Base-by-base conservation (phyloP, 2,888 invertebrate genomes). In the Adelognathus sp. region DNA sequence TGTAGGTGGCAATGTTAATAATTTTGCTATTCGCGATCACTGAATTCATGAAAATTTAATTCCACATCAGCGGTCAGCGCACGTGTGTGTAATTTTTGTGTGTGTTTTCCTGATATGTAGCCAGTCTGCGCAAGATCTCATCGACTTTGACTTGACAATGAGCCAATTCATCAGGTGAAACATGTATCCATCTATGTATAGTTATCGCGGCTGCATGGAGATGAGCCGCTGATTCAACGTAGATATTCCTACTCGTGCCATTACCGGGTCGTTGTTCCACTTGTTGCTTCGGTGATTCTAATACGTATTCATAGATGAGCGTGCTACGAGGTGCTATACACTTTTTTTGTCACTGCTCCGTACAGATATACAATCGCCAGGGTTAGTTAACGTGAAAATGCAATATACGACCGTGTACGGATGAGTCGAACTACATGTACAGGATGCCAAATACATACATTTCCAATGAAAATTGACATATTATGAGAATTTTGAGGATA, bases 201-300 rank as follows among this genome's bases (percentile, higher is more conserved):
- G 58, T 11, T 31, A 52, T 36, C 33, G n/a, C 11, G 18, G 44
- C 31, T 61, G 36, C 61, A 71, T 61, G 71, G 61, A 54, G 70
- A 71, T 74, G 70, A 75, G 0, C 36, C 1, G 36, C 52, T 71
- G 79, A 79, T 75, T 75, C 67, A 66, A 79, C 61, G 61, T 79
- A 54, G 66, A 79, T n/a, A n/a, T 75, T 71, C 71, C 46, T 52
- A 54, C 64, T 54, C 71, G 66, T 66, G 74, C 66, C 39, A 79
- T 74, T 79, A 74, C 66, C 61, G 39, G 74, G 24, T 75, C 70
- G 66, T 71, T 81, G 81, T 82, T 82, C 84, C 83, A 84, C 82
- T 80, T 81, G 82, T 81, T 84, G 82, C 81, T 79, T 76, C 79
- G 39, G 64, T 52, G 50, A 63, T 72, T 79, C 75, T 75, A 71